A percentile compares a stretch with the other conserved stretches of the same genome.
phyloP scores from a whole-genome alignment of 2,113 vertebrate genomes.

The Setophaga kirtlandii region DNA sequence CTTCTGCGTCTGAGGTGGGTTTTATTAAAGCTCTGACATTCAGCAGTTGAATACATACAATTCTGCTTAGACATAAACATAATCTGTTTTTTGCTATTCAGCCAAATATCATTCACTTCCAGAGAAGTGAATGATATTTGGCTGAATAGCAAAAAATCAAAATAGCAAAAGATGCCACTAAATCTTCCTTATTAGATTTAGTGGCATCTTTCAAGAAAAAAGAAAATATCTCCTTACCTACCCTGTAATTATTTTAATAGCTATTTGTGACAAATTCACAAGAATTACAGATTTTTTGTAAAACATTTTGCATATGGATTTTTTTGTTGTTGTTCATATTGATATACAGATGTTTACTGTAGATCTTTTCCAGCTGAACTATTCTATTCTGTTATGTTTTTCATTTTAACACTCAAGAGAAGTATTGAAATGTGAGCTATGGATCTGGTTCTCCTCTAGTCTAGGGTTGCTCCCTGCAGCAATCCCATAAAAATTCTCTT shows the following conservation, averaged over 20 bases:
- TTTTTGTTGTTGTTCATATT: not conserved
- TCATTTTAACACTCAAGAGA: not conserved
- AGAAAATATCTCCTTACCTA: not conserved
- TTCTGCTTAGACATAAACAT: not conserved
- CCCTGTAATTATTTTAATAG: not conserved
- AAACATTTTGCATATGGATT: not conserved
- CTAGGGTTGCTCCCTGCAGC: not conserved
- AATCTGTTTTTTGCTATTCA: not conserved
- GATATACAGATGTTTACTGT: too few species aligned
- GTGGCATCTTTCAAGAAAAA: not conserved
- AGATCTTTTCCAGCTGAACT: not conserved
- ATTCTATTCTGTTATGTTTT: not conserved
- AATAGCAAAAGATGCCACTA: too few species aligned
- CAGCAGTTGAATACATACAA: not conserved
- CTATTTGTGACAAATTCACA: not conserved
- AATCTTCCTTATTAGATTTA: not conserved
- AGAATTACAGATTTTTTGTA: not conserved
- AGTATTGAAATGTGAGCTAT: not conserved
- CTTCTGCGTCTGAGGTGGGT: not conserved
- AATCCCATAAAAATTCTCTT: not conserved
- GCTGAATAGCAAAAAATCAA: too few species aligned
- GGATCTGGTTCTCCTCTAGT: not conserved
- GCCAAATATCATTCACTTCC: not conserved
- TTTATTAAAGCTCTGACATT: not conserved
- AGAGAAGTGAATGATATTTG: too few species aligned